Evolutionary conservation across 2,888 invertebrate species (phyloP), one percentile per base, ranked within the genome.

Genomic region (Rhyacophila evoluta): DNA sequence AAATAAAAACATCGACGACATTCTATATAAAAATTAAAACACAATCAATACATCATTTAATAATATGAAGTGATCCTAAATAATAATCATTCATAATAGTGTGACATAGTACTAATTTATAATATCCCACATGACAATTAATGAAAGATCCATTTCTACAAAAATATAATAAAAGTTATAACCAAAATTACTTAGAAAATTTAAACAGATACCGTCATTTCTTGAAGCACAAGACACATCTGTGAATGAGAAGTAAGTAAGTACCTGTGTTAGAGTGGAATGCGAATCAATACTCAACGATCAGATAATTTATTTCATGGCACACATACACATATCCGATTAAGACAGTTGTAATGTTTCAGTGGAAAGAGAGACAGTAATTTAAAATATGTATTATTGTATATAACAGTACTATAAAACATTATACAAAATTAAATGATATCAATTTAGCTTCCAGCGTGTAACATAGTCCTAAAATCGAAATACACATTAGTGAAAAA

Each of bases 221-320:
- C 75, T 75, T 75, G 75, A 70, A 70, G 75, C 70, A 70, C 25
- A 75, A 75, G 75, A 75, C 75, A 75, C 75, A 75, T 70, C 69
- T 75, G 67, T 37, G 36, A 37, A 68, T 68, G 33, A 41, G 75
- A 70, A 38, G n/a, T n/a, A n/a, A n/a, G n/a, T n/a, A n/a, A n/a
- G 75, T 12, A 75, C 75, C 75, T 75, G 75, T 29, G 37, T 75
- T 28, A 75, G 37, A 38, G 19, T 29, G 67, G 68, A 74, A 74
- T 67, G 19, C 55, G 55, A 74, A 74, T 74, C 19, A 74, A 36
- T 67, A 27, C n/a, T 28, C 5, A 25, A 28, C 12, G 2, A 27
- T n/a, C n/a, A n/a, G n/a, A n/a, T n/a, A n/a, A n/a, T n/a, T n/a
- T n/a, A n/a, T n/a, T n/a, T n/a, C n/a, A n/a, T n/a, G n/a, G n/a